A percentile compares a stretch with the other conserved stretches of the same genome.
Evolutionary conservation across 2,797 vertebrate genomes (phyloP).

Genomic region (Ammospiza maritima): DNA sequence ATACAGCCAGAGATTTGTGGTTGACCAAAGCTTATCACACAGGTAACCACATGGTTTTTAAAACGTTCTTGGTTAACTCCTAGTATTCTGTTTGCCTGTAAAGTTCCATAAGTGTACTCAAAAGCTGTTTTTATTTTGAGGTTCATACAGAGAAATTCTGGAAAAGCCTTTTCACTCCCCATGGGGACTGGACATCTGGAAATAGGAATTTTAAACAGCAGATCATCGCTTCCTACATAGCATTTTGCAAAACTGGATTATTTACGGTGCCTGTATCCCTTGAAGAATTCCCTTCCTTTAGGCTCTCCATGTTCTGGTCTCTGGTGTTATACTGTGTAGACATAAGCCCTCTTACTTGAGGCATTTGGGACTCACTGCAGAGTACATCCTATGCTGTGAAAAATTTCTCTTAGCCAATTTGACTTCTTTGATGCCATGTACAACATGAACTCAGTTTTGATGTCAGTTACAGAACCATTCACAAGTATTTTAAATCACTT

Average conservation of each 20-base stretch:
- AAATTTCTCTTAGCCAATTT: neutral
- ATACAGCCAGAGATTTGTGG: rapidly evolving
- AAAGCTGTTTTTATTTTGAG: neutral
- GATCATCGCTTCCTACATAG: rapidly evolving
- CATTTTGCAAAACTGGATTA: neutral
- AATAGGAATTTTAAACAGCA: neutral
- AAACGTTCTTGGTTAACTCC: neutral
- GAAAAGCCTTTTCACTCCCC: neutral
- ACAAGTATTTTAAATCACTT: neutral
- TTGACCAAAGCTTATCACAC: neutral
- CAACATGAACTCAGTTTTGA: neutral
- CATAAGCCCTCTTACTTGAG: neutral
- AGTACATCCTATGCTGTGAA: neutral
- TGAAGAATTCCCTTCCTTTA: neutral
- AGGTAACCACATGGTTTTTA: neutral
- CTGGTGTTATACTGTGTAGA: neutral
- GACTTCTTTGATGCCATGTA: neutral
- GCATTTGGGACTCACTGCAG: neutral
- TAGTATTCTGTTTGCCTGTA: neutral
- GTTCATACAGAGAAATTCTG: neutral
- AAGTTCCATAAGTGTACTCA: neutral
- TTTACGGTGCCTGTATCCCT: neutral
- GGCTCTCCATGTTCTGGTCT: neutral
- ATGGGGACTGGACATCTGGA: neutral
- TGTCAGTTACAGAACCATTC: neutral